Percentiles rank a stretch among this genome's conserved stretches.
Conservation (phyloP, 1,140 invertebrate genomes). For the Manduca sexta region DNA sequence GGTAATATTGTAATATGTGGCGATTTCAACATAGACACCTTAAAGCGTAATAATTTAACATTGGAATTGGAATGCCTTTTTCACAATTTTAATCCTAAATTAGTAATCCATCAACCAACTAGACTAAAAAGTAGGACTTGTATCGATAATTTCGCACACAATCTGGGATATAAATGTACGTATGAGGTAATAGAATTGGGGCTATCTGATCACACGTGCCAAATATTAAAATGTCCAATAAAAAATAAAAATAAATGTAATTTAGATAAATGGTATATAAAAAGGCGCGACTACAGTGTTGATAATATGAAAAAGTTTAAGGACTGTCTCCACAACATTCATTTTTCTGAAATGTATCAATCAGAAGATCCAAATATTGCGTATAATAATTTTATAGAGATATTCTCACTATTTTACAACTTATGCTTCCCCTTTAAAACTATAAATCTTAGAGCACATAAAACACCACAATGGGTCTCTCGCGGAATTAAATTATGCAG, state of each 20-base stretch:
- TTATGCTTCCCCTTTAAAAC: conserved; percentile 16
- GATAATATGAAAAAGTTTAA: conserved; percentile 20
- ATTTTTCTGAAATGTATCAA: conserved; percentile 13
- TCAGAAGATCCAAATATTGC: conserved; percentile 7
- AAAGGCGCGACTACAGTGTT: conserved; percentile 9
- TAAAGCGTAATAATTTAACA: conserved; percentile 8
- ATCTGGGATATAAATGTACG: conserved; percentile 4
- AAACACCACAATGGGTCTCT: conserved; percentile 15
- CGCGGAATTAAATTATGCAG: conserved; percentile 19
- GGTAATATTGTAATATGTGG: conserved; percentile 15
- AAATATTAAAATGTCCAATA: conserved; percentile 7
- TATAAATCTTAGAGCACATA: conserved; percentile 2
- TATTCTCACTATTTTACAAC: conserved; percentile 18
- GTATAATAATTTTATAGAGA: conserved; percentile 11
- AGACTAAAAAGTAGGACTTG: conserved; percentile 12
- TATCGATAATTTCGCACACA: conserved; percentile 20
- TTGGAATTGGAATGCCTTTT: conserved; percentile 12
- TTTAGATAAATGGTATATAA: conserved; percentile 7
- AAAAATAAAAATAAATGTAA: conserved; percentile 5
- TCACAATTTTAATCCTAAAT: conserved; percentile 13
- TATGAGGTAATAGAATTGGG: conserved; percentile 14
- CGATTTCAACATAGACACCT: conserved; percentile 4
- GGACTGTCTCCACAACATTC: conserved; percentile 4
- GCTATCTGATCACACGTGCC: conserved; percentile 16
- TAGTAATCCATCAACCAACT: conserved; percentile 15